Conservation (phyloP, 2,113 vertebrate genomes). For the Propithecus coquereli region DNA sequence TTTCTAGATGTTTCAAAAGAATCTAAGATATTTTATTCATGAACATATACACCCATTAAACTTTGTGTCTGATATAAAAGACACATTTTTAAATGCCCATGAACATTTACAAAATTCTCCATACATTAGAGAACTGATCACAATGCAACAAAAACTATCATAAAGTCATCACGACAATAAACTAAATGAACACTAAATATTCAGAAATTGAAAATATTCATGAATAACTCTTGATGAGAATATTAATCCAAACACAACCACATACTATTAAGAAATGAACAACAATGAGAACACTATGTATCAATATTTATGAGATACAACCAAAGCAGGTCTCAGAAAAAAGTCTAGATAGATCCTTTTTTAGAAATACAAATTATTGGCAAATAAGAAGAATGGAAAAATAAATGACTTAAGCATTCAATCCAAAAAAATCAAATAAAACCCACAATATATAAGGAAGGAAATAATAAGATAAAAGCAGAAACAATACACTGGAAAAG, state of each 20-base stretch:
- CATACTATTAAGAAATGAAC: background rate
- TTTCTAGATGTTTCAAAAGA: background rate
- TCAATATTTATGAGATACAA: background rate
- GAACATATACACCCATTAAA: background rate
- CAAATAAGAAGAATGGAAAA: conserved; percentile 9
- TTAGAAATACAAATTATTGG: background rate
- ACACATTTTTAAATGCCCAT: background rate
- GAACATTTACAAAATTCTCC: background rate
- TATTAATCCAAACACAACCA: conserved; percentile 4
- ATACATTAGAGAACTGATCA: background rate
- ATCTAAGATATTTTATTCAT: background rate
- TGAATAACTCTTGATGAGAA: conserved; percentile 4
- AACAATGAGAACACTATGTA: background rate
- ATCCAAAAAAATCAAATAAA: conserved; percentile 1
- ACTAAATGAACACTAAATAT: background rate
- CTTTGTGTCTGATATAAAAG: background rate
- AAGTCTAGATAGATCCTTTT: background rate
- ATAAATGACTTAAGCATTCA: background rate
- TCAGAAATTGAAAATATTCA: background rate
- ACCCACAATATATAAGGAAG: background rate
- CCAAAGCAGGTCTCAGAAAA: conserved; percentile 20
- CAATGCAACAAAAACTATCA: background rate
- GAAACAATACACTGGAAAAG: conserved; percentile 1
- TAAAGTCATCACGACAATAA: background rate
- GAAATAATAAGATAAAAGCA: background rate